Evolutionary conservation across 2,797 vertebrate species (phyloP).

Genomic region (Atherinosoma microstoma): DNA sequence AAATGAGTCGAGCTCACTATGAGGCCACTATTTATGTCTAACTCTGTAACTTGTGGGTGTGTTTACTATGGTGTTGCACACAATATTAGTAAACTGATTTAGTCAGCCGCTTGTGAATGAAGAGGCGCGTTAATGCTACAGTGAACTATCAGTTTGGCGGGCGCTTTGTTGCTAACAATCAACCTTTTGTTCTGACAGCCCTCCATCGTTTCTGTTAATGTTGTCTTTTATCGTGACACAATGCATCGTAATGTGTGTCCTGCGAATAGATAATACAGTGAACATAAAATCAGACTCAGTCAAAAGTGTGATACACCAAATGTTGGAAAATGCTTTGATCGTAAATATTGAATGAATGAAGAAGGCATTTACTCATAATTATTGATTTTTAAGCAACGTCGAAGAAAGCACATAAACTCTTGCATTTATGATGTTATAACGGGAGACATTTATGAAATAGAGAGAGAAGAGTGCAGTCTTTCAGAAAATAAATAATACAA

Average conservation of each 20-base stretch:
- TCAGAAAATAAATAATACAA: neutral
- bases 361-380: neutral
- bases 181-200: constrained; percentile 76
- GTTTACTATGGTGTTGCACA: neutral
- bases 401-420: neutral
- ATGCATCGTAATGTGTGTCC: neutral
- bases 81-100: neutral
- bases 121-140: constrained; percentile 15
- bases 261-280: neutral
- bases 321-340: neutral
- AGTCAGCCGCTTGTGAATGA: neutral
- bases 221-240: neutral
- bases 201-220: constrained; percentile 15
- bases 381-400: neutral
- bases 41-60: neutral
- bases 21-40: neutral
- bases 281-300: neutral
- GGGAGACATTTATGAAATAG: neutral
- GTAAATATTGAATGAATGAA: neutral
- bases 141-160: constrained; percentile 52
- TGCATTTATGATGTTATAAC: neutral
- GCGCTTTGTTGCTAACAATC: constrained; percentile 77
- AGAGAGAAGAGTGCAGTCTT: neutral
- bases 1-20: constrained; percentile 29
- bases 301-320: neutral